phyloP scores from a whole-genome alignment of 2,888 invertebrate genomes.

The Girardia tigrina region DNA sequence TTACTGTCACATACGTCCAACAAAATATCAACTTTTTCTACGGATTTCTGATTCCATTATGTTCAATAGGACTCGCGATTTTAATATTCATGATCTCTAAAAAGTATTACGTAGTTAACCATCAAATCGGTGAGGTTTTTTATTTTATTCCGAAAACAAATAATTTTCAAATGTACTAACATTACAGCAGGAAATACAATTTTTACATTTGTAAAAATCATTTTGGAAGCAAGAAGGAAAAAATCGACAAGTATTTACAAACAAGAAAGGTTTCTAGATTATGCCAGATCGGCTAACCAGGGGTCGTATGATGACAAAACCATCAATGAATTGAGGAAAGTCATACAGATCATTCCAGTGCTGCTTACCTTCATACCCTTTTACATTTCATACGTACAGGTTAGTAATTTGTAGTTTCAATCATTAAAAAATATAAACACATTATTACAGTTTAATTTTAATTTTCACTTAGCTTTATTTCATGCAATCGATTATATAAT shows the following conservation, averaged over 20 bases:
- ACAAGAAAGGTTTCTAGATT: constrained; percentile 35
- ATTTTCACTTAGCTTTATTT: no score
- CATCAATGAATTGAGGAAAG: constrained; percentile 42
- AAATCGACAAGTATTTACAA: not conserved
- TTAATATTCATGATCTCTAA: constrained; percentile 40
- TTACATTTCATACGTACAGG: not conserved
- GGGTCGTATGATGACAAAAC: constrained; percentile 40
- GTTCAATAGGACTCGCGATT: constrained; percentile 42
- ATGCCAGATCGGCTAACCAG: constrained; percentile 39
- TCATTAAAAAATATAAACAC: no score
- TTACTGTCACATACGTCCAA: constrained; percentile 44
- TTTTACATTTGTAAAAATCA: not conserved
- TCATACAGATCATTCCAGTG: constrained; percentile 41
- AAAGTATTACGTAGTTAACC: constrained; percentile 39
- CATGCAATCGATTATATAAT: no score
- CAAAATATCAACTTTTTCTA: constrained; percentile 43
- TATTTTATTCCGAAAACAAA: no score
- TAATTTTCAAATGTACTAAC: no score
- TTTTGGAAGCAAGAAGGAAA: constrained; percentile 24
- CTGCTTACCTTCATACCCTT: not conserved
- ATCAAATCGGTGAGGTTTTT: no score
- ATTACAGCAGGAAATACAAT: constrained; percentile 33
- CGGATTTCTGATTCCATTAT: constrained; percentile 43
- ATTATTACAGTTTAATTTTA: no score
- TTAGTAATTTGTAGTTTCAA: no score